Percentiles rank a stretch among this genome's conserved stretches.
Conservation (phyloP, 2,888 invertebrate species). For the Formica aserva region DNA sequence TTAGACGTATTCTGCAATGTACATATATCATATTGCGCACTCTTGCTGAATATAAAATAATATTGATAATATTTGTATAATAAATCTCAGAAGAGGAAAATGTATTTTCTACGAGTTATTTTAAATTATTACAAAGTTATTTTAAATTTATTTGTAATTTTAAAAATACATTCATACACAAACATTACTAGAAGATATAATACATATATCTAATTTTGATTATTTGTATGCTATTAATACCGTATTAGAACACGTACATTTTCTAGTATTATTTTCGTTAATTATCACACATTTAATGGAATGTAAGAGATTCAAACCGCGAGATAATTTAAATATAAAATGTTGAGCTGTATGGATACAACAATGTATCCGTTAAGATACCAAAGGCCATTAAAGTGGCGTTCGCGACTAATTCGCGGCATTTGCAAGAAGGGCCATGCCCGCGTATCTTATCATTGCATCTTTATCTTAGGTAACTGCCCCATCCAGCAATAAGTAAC, state of each 20-base stretch:
- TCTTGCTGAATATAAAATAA: conserved; percentile 7
- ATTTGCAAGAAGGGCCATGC: conserved; percentile 32
- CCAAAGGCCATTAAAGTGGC: conserved; percentile 28
- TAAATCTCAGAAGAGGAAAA: not conserved
- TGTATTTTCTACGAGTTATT: not conserved
- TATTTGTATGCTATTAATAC: not conserved
- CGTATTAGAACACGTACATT: conserved; percentile 8
- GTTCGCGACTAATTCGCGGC: conserved; percentile 39
- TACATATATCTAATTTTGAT: conserved; percentile 18
- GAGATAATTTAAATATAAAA: conserved; percentile 36
- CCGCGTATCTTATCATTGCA: conserved; percentile 38
- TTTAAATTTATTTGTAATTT: conserved; percentile 12
- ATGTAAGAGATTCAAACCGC: conserved; percentile 36
- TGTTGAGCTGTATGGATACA: not conserved
- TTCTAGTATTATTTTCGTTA: conserved; percentile 22
- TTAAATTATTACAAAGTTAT: not conserved
- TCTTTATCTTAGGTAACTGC: conserved; percentile 58
- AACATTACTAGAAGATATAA: not conserved
- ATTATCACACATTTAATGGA: conserved; percentile 25
- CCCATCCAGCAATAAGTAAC: conserved; percentile 61
- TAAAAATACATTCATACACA: not conserved
- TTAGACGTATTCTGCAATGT: not conserved
- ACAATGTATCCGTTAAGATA: conserved; percentile 26
- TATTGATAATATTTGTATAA: conserved; percentile 28
- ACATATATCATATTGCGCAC: not conserved